Conservation (phyloP, 2,113 vertebrate genomes). For the Caranx melampygus region DNA sequence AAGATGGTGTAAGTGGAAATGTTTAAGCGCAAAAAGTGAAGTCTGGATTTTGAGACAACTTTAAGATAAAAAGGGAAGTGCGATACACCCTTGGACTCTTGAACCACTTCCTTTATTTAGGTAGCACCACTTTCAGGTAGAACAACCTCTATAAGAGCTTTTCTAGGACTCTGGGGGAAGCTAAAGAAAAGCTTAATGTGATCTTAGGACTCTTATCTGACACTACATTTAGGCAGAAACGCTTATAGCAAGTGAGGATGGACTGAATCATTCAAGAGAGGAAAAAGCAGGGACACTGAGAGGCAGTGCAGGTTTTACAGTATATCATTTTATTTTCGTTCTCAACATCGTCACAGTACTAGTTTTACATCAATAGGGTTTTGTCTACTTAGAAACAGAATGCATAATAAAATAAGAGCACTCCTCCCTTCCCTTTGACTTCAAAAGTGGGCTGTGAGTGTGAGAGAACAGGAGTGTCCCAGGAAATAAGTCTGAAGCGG, state of each 20-base stretch:
- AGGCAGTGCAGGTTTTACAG: conserved; percentile 74
- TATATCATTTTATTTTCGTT: conserved; percentile 92
- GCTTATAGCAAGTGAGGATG: not conserved
- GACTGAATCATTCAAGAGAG: conserved; percentile 1
- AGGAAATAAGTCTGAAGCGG: conserved; percentile 69
- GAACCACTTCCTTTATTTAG: not conserved
- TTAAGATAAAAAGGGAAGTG: not conserved
- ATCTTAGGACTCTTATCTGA: not conserved
- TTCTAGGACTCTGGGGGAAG: not conserved
- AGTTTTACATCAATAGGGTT: conserved; percentile 90
- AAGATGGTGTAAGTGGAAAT: too few species aligned
- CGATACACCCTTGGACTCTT: too few species aligned
- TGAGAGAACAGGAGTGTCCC: conserved; percentile 82
- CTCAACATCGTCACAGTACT: conserved; percentile 94
- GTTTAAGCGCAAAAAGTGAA: not conserved
- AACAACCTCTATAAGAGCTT: not conserved
- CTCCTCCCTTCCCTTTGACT: conserved; percentile 82
- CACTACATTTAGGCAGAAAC: not conserved
- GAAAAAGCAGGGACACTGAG: conserved; percentile 23
- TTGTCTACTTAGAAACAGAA: conserved; percentile 92
- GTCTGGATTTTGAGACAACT: not conserved
- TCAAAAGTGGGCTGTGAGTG: conserved; percentile 83
- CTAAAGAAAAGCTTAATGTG: not conserved
- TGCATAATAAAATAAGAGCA: conserved; percentile 90
- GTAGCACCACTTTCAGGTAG: not conserved